Conservation (phyloP, 2,113 vertebrate genomes). For the Phodopus roborovskii region DNA sequence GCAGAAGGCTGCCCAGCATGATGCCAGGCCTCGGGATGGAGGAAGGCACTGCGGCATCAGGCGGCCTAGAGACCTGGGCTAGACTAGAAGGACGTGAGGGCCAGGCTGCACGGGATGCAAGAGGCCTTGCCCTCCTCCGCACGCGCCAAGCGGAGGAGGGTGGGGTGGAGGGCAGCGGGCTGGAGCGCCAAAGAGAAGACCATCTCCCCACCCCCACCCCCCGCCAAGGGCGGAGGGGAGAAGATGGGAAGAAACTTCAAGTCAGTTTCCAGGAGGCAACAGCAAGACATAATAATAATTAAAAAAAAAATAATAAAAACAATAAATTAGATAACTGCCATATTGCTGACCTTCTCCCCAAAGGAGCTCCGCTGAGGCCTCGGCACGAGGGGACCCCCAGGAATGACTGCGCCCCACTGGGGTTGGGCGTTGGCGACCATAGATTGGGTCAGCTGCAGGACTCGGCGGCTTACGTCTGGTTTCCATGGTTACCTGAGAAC, state of each 20-base stretch:
- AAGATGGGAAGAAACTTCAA: constrained; percentile 76
- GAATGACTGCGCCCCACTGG: background rate
- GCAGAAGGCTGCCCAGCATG: constrained; percentile 53
- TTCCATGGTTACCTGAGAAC: constrained; percentile 74
- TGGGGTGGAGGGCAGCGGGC: background rate
- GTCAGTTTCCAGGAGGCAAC: constrained; percentile 79
- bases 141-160: background rate
- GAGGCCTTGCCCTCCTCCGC: background rate
- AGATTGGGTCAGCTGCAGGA: constrained; percentile 10
- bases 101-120: background rate
- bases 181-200: background rate
- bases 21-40: constrained; percentile 28
- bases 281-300: constrained; percentile 23
- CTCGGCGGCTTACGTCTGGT: constrained; percentile 50
- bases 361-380: background rate
- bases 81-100: background rate
- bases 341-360: constrained; percentile 9
- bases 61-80: constrained; percentile 4
- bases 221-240: background rate
- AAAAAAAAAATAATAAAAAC: constrained; percentile 33
- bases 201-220: no score
- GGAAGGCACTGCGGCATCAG: constrained; percentile 71
- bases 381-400: background rate
- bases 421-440: background rate
- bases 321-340: constrained; percentile 64